Evolutionary conservation across 2,113 vertebrate species (phyloP).

Genomic region (Glaucidium brasilianum): DNA sequence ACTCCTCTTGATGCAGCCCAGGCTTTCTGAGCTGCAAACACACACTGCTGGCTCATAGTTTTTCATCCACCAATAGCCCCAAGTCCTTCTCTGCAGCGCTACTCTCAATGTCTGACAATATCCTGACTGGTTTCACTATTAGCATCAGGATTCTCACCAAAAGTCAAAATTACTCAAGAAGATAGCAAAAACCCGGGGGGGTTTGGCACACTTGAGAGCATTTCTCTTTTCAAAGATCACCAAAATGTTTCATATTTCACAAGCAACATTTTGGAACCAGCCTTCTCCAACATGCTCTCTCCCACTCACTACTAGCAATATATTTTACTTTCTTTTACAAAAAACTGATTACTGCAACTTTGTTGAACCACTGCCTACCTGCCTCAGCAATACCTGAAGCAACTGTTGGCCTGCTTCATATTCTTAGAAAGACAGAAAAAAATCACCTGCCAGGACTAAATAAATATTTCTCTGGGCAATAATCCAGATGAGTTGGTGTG

Average conservation of each 20-base stretch:
- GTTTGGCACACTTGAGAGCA: fast-evolving
- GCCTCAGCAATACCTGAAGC: neutral
- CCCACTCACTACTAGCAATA: neutral
- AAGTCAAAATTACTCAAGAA: neutral
- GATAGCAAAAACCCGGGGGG: neutral
- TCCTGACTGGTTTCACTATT: neutral
- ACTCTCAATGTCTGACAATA: neutral
- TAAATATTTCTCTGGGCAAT: neutral
- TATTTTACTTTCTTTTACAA: neutral
- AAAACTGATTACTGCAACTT: neutral
- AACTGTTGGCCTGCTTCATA: neutral
- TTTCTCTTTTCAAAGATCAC: neutral
- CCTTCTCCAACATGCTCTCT: neutral
- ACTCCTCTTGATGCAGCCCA: too few relatives aligned
- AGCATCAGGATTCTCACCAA: neutral
- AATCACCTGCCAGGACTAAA: neutral
- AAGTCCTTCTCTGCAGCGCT: too few relatives aligned
- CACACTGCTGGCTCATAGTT: too few relatives aligned
- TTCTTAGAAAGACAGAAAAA: neutral
- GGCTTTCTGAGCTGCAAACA: too few relatives aligned
- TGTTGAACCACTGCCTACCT: neutral
- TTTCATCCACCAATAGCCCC: too few relatives aligned
- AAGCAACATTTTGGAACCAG: neutral
- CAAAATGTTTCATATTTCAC: neutral
- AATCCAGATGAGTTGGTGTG: neutral